These are phyloP conservation scores for Lycodopsis pacificus DNA, from an alignment of 2,797 vertebrate species.

Conservation along the genomic window DNA sequence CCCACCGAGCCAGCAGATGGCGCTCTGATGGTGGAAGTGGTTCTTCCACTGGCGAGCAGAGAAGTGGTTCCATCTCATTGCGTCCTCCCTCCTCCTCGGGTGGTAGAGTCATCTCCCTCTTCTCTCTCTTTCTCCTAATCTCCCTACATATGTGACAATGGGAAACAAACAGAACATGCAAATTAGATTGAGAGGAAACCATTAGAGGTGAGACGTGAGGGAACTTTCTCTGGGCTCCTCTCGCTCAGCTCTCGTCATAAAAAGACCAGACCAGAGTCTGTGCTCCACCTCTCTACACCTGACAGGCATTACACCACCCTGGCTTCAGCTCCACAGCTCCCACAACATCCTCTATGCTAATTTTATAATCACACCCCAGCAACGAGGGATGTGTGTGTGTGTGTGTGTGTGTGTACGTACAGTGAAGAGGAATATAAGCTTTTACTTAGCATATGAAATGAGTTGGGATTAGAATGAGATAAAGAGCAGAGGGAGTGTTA, in stretches of 20 bases:
- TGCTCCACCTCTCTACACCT: constrained; percentile 70
- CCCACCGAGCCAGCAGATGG: constrained; percentile 82
- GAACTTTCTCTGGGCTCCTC: constrained; percentile 65
- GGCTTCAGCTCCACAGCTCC: constrained; percentile 52
- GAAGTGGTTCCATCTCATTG: constrained; percentile 69
- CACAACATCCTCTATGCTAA: constrained; percentile 76
- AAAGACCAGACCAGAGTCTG: constrained; percentile 62
- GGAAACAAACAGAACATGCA: constrained; percentile 69
- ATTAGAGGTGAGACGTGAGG: constrained; percentile 36
- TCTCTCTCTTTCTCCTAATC: constrained; percentile 56
- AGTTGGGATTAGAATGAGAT: constrained; percentile 82
- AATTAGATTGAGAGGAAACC: constrained; percentile 68
- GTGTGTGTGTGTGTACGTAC: constrained; percentile 45
- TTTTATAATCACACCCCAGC: constrained; percentile 78
- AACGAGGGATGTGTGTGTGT: constrained; percentile 61
- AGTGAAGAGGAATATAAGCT: constrained; percentile 79
- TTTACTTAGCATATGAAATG: constrained; percentile 85
- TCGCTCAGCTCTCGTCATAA: constrained; percentile 53
- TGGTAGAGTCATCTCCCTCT: constrained; percentile 48
- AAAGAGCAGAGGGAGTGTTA: constrained; percentile 74
- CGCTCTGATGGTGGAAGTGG: constrained; percentile 49
- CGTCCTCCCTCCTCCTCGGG: constrained; percentile 45
- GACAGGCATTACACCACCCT: constrained; percentile 73
- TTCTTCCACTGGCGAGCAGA: constrained; percentile 34
- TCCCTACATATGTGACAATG: constrained; percentile 72